Evolutionary conservation across 2,888 invertebrate genomes (phyloP), one percentile per base, ranked within the genome.

Genomic region (Heliconius erato): DNA sequence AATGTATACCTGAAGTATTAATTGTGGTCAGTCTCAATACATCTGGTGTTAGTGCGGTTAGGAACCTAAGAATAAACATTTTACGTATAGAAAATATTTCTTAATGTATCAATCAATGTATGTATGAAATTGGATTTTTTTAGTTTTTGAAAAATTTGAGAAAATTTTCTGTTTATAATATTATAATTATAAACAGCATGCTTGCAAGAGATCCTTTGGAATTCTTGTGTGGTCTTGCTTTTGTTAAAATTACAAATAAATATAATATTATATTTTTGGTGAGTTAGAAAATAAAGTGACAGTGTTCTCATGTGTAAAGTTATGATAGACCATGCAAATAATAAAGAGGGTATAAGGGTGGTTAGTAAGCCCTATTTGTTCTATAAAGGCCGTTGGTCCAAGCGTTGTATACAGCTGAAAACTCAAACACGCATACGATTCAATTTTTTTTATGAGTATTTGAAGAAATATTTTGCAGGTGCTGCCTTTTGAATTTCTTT

Each of bases 11-110:
- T 96, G 96, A 93, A 88, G 91, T 94, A 93, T 96, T 96, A 89
- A 96, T 96, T 89, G 96, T 95, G 84, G 96, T 96, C 94, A 96
- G 92, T 94, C 96, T 95, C 91, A 96, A 94, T 89, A 96, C 96
- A 89, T 96, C 96, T 88, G 96, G 96, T 89, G 96, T 96, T 93
- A 96, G 92, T 91, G 96, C 96, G 88, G 96, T 95, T 94, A 96
- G 95, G 93, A 96, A 96, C 96, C 96, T 96, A 96, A 89, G 88
- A 89, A 84, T 82, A 84, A 82, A 84, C 74, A 80, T 81, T 87
- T 72, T 40, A 83, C 67, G 67, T 71, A 68, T 74, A 74, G 11
- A 69, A 76, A 77, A 67, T 80, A 79, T 59, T 82, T 54, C 19
- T 69, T 79, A 68, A 80, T 85, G 85, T 88, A 87, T 88, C 69